These are phyloP conservation scores for Teleiodes luculella DNA, from an alignment of 2,888 invertebrate species.

Conservation along the genomic window DNA sequence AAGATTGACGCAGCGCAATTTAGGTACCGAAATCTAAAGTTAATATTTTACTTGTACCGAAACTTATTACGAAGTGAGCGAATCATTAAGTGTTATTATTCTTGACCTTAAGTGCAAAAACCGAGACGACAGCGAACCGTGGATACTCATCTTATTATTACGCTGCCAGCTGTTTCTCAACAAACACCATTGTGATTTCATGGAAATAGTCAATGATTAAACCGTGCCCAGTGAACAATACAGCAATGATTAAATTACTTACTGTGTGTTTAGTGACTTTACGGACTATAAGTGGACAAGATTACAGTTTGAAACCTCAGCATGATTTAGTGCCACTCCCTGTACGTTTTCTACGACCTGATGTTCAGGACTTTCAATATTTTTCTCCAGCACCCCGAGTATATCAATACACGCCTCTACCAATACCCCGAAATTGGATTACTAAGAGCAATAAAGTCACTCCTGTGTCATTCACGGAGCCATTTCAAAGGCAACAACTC, in stretches of 20 bases:
- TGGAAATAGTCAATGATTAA: conserved; percentile 22
- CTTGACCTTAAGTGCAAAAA: conserved; percentile 58
- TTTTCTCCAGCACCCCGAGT: not conserved
- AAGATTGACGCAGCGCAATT: not conserved
- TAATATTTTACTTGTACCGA: not conserved
- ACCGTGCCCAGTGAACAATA: conserved; percentile 23
- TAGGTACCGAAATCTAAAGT: not conserved
- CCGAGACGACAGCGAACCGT: conserved; percentile 42
- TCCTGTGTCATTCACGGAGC: conserved; percentile 25
- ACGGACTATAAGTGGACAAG: conserved; percentile 39
- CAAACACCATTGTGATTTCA: conserved; percentile 37
- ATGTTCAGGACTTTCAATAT: not conserved
- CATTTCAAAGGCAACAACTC: conserved; percentile 15
- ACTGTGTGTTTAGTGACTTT: conserved; percentile 37
- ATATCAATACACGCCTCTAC: not conserved
- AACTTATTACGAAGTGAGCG: conserved; percentile 18
- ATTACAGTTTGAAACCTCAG: conserved; percentile 31
- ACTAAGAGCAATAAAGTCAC: conserved; percentile 21
- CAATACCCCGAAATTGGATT: conserved; percentile 10
- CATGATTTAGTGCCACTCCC: conserved; percentile 23
- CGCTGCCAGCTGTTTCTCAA: conserved; percentile 46
- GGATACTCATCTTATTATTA: conserved; percentile 40
- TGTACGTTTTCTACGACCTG: conserved; percentile 21
- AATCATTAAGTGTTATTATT: conserved; percentile 27
- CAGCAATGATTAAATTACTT: conserved; percentile 44